Evolutionary conservation across 2,113 vertebrate species (phyloP).

Genomic region (Romanogobio albipinnatus): DNA sequence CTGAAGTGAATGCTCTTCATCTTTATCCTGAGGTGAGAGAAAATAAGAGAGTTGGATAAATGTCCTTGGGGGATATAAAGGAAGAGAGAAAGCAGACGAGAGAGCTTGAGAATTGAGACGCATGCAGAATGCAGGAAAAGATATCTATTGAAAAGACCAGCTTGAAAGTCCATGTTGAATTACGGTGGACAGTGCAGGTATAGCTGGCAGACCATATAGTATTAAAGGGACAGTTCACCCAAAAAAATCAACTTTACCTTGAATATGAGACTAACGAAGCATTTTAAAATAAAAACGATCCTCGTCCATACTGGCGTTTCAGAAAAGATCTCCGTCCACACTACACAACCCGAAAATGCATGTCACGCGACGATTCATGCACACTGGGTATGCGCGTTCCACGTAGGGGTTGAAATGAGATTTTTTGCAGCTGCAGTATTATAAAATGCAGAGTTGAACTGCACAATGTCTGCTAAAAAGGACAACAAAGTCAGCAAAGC

Average conservation of each 20-base stretch:
- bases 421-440: too few species aligned
- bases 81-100: background rate
- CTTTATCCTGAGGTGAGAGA: conserved; percentile 34
- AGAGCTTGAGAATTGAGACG: background rate
- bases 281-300: too few species aligned
- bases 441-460: too few species aligned
- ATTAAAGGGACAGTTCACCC: too few species aligned
- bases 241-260: background rate
- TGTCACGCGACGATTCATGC: too few species aligned
- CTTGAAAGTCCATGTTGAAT: background rate
- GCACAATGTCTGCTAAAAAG: too few species aligned
- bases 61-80: background rate
- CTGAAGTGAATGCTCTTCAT: conserved; percentile 36
- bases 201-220: background rate
- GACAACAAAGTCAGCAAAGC: too few species aligned
- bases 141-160: conserved; percentile 3
- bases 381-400: too few species aligned
- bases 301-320: too few species aligned
- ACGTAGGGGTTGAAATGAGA: too few species aligned
- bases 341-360: too few species aligned
- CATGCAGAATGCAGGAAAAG: background rate
- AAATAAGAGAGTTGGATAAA: conserved; percentile 19
- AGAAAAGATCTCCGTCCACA: too few species aligned
- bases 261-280: background rate
- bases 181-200: background rate